A percentile compares a stretch with the other conserved stretches of the same genome.
Conservation (phyloP, 2,797 vertebrate species). For the Phalanger gymnotis region DNA sequence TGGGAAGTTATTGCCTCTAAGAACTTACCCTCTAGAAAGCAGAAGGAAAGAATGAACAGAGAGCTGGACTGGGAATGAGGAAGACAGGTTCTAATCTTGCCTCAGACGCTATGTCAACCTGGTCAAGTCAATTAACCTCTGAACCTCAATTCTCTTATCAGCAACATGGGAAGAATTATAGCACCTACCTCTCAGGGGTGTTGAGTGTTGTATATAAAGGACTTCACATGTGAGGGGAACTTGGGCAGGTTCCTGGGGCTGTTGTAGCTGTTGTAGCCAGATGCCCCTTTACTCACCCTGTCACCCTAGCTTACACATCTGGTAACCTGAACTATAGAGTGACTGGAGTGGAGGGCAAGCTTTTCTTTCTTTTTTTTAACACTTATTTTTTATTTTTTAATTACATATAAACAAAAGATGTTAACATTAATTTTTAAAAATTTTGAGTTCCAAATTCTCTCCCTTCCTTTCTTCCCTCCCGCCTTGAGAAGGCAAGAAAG, state of each 20-base stretch:
- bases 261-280: background rate
- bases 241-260: background rate
- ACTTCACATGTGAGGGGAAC: background rate
- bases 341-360: background rate
- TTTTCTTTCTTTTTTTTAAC: background rate
- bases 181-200: background rate
- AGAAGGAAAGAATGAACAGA: background rate
- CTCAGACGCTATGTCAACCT: background rate
- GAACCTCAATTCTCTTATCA: background rate
- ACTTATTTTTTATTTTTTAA: background rate
- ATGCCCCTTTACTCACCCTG: background rate
- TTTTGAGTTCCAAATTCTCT: background rate
- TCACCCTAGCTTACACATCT: background rate
- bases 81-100: background rate
- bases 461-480: background rate
- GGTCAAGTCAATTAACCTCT: background rate
- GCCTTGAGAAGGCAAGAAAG: background rate
- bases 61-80: background rate
- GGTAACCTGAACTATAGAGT: background rate
- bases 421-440: background rate
- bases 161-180: background rate
- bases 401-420: background rate
- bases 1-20: background rate
- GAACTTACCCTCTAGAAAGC: background rate
- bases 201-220: background rate